Evolutionary conservation across 2,888 invertebrate species (phyloP).

Genomic region (Calephelis perditalis): DNA sequence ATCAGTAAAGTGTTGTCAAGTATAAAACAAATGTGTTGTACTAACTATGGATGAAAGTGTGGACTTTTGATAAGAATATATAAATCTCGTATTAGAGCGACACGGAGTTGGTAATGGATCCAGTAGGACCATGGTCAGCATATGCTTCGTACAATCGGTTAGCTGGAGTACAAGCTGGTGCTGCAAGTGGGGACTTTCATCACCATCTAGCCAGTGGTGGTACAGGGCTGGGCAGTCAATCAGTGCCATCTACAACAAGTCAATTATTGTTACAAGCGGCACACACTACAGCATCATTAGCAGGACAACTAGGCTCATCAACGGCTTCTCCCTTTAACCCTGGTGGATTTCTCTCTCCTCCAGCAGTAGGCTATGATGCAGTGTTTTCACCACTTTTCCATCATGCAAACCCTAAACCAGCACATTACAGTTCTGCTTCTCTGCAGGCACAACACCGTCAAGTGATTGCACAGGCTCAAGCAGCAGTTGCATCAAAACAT

Average conservation of each 20-base stretch:
- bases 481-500: slow-evolving; percentile 76
- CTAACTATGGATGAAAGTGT: slow-evolving; percentile 77
- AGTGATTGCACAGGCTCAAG: slow-evolving; percentile 77
- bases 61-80: slow-evolving; percentile 71
- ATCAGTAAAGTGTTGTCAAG: slow-evolving; percentile 54
- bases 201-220: slow-evolving; percentile 81
- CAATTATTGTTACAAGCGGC: slow-evolving; percentile 83
- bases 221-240: slow-evolving; percentile 70
- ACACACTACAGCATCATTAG: slow-evolving; percentile 78
- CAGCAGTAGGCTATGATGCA: slow-evolving; percentile 87
- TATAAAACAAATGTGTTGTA: slow-evolving; percentile 52
- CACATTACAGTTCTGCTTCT: slow-evolving; percentile 81
- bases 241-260: slow-evolving; percentile 81
- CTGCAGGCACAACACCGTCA: slow-evolving; percentile 83
- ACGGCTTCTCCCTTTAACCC: slow-evolving; percentile 83
- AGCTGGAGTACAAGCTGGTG: slow-evolving; percentile 83
- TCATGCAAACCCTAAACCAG: slow-evolving; percentile 86
- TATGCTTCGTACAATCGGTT: slow-evolving; percentile 91
- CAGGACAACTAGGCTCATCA: slow-evolving; percentile 80
- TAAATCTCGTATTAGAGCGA: slow-evolving; percentile 57
- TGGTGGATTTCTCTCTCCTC: slow-evolving; percentile 85
- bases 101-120: slow-evolving; percentile 87
- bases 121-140: slow-evolving; percentile 92
- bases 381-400: slow-evolving; percentile 91
- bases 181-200: slow-evolving; percentile 82